Evolutionary conservation across 2,888 invertebrate genomes (phyloP).

Genomic region (Troides aeacus): DNA sequence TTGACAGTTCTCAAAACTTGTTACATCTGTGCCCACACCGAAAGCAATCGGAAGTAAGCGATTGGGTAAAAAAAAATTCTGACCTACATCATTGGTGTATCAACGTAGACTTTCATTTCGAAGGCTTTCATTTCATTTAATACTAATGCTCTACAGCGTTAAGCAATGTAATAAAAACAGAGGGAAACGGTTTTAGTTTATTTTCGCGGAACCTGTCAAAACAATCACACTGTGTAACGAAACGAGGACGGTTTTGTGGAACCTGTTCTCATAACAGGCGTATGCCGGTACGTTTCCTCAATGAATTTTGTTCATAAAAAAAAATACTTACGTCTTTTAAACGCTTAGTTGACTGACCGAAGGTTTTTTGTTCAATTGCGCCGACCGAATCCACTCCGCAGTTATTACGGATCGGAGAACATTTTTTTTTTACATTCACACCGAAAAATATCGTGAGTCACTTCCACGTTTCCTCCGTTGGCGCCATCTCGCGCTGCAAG

Average conservation of each 20-base stretch:
- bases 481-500: slow-evolving; percentile 45
- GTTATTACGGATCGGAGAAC: slow-evolving; percentile 42
- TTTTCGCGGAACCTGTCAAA: slow-evolving; percentile 47
- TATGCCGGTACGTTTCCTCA: slow-evolving; percentile 49
- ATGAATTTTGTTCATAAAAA: slow-evolving; percentile 46
- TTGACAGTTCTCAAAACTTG: slow-evolving; percentile 38
- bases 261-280: slow-evolving; percentile 51
- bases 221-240: slow-evolving; percentile 48
- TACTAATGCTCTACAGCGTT: not conserved
- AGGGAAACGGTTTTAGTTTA: slow-evolving; percentile 19
- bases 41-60: slow-evolving; percentile 60
- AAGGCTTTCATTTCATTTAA: slow-evolving; percentile 2
- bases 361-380: slow-evolving; percentile 42
- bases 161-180: slow-evolving; percentile 1
- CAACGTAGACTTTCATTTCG: slow-evolving; percentile 27
- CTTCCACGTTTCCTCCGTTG: slow-evolving; percentile 47
- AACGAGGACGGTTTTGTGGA: slow-evolving; percentile 55
- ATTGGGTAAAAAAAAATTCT: slow-evolving; percentile 54
- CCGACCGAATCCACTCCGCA: slow-evolving; percentile 33
- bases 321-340: slow-evolving; percentile 33
- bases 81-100: slow-evolving; percentile 50
- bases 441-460: slow-evolving; percentile 44
- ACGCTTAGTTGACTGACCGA: slow-evolving; percentile 38
- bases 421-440: slow-evolving; percentile 39
- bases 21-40: slow-evolving; percentile 48